phyloP scores from a whole-genome alignment of 2,797 vertebrate species.

The Tadarida brasiliensis region DNA sequence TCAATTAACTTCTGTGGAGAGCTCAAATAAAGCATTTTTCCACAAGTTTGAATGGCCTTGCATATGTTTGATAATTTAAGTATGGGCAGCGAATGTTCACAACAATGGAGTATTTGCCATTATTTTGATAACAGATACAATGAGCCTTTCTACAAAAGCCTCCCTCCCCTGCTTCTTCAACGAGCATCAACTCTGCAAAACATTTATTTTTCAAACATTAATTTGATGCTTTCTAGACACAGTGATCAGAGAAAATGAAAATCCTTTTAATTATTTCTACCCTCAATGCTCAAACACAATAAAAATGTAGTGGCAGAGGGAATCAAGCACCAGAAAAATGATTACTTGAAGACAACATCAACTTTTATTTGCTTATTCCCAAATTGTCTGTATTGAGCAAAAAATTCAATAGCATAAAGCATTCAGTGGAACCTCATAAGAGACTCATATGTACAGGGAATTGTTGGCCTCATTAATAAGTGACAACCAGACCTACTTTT shows the following conservation, averaged over 20 bases:
- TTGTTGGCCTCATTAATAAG: conserved; percentile 49
- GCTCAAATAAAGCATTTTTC: conserved; percentile 65
- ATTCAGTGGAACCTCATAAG: conserved; percentile 41
- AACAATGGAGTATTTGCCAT: not conserved
- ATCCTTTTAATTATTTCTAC: conserved; percentile 67
- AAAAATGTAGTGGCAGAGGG: conserved; percentile 37
- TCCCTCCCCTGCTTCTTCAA: not conserved
- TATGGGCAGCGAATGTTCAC: not conserved
- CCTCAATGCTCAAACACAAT: conserved; percentile 62
- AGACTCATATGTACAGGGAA: not conserved
- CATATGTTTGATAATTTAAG: conserved; percentile 57
- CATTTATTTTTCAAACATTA: conserved; percentile 45
- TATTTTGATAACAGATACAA: conserved; percentile 37
- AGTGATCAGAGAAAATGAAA: conserved; percentile 57
- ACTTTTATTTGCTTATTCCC: conserved; percentile 70
- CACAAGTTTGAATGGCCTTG: not conserved
- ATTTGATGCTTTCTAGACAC: conserved; percentile 45
- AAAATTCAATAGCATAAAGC: conserved; percentile 26
- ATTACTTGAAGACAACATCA: conserved; percentile 49
- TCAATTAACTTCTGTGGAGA: conserved; percentile 55
- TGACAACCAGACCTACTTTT: conserved; percentile 8
- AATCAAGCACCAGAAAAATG: conserved; percentile 71
- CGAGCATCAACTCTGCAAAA: not conserved
- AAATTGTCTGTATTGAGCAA: conserved; percentile 41
- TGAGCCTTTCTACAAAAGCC: not conserved